phyloP scores from a whole-genome alignment of 2,888 invertebrate species.

The Osedax frankpressi region DNA sequence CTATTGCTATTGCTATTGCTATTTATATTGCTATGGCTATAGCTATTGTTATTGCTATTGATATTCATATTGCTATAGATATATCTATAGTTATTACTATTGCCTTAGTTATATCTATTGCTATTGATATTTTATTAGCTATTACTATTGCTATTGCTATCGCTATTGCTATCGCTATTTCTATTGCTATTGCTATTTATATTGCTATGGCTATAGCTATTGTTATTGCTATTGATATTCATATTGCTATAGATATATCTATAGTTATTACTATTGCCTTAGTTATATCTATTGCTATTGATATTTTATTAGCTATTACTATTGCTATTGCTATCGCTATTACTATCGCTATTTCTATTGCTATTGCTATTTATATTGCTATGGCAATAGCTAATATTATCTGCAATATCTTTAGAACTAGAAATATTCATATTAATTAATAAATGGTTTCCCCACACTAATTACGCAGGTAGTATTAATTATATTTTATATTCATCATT shows the following conservation, averaged over 20 bases:
- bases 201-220: not conserved
- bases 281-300: not conserved
- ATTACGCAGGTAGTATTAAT: too few relatives aligned
- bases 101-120: not conserved
- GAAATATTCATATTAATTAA: too few relatives aligned
- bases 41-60: not conserved
- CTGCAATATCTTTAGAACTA: too few relatives aligned
- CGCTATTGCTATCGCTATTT: not conserved
- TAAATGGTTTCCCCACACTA: too few relatives aligned
- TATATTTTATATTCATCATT: too few relatives aligned
- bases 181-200: not conserved
- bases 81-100: not conserved
- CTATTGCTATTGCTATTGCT: not conserved
- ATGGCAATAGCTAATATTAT: too few relatives aligned
- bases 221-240: not conserved
- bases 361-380: not conserved
- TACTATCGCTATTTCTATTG: not conserved
- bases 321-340: not conserved
- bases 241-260: not conserved
- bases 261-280: not conserved
- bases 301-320: not conserved
- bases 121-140: not conserved
- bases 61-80: not conserved
- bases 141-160: not conserved
- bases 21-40: not conserved